Conservation (phyloP, 2,113 vertebrate species). For the Cyphomyrus discorhynchus region DNA sequence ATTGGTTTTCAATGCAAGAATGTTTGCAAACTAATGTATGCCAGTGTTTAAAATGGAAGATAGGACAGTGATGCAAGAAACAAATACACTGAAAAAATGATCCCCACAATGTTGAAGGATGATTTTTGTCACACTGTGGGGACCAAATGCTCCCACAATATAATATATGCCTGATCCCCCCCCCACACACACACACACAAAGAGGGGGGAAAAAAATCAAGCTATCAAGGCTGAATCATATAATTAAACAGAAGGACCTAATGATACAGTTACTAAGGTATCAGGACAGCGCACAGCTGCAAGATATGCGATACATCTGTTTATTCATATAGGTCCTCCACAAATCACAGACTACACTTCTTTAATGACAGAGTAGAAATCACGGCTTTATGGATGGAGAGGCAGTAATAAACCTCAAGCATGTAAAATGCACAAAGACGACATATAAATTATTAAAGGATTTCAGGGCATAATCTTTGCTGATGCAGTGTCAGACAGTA, state of each 20-base stretch:
- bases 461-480: not conserved
- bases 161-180: not conserved
- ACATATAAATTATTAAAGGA: not conserved
- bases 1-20: not conserved
- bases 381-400: not conserved
- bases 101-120: not conserved
- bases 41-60: not conserved
- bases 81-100: not conserved
- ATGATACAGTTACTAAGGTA: not conserved
- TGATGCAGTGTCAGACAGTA: too few species aligned
- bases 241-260: not conserved
- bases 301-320: not conserved
- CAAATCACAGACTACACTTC: not conserved
- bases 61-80: not conserved
- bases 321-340: not conserved
- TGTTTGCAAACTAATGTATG: not conserved
- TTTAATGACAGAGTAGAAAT: not conserved
- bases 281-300: not conserved
- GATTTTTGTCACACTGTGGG: not conserved
- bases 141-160: not conserved
- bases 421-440: not conserved
- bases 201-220: too few species aligned
- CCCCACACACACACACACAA: too few species aligned
- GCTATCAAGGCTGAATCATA: not conserved
- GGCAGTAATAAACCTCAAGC: not conserved